Conservation (phyloP, 1,140 invertebrate genomes). For the Gonioctena quinquepunctata region DNA sequence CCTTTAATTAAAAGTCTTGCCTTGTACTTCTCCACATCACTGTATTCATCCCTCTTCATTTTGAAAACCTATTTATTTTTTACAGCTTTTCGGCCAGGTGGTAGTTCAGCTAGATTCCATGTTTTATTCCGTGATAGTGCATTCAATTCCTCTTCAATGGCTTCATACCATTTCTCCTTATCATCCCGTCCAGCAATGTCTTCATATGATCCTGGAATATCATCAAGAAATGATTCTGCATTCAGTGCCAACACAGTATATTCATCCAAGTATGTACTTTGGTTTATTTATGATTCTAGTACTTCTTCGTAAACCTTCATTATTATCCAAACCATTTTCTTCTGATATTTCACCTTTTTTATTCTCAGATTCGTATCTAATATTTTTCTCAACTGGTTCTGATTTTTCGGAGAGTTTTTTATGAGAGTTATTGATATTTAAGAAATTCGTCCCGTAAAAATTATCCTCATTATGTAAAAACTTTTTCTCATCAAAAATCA, state of each 20-base stretch:
- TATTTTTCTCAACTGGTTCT: neutral
- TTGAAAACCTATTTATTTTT: slow-evolving; percentile 25
- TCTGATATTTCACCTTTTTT: neutral
- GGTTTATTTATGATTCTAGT: no score
- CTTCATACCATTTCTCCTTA: neutral
- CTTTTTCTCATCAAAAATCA: slow-evolving; percentile 2
- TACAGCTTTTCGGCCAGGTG: neutral
- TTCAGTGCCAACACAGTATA: no score
- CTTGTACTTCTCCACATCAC: no score
- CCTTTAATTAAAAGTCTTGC: no score
- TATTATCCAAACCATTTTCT: neutral
- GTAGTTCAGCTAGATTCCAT: no score
- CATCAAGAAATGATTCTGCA: no score
- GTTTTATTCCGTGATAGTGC: neutral
- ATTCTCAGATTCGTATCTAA: neutral
- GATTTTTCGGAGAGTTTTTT: neutral
- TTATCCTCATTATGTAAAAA: neutral
- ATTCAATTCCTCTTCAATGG: neutral
- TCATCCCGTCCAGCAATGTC: neutral
- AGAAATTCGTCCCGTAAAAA: neutral
- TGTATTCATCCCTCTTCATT: slow-evolving; percentile 2
- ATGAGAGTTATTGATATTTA: neutral
- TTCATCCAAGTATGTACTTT: no score
- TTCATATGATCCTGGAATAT: neutral
- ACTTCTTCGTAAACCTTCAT: neutral